Base-by-base conservation (phyloP, 2,113 vertebrate genomes). In the Scomber scombrus region DNA sequence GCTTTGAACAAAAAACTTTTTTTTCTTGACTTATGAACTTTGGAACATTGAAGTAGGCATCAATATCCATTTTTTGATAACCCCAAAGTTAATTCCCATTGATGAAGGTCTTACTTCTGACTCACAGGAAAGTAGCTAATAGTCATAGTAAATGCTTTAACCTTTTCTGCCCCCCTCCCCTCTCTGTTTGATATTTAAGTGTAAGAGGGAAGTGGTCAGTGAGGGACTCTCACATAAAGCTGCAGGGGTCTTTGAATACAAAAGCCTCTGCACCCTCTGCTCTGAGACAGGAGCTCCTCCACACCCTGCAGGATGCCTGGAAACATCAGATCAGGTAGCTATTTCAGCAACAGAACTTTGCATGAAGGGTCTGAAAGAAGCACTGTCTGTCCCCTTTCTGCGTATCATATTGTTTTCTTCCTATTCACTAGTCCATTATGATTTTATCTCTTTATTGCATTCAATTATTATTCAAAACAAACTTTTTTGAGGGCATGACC, bases 241-340 rank as follows among this genome's bases (percentile, higher is more conserved):
- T 69, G 26, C 13, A 3, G 43, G 31, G 67, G 56, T 68, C 56
- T 74, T 69, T 49, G 47, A 16, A 63, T 26, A 77, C 57, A 76
- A 63, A 31, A 78, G 61, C 50, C 19, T 71, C 46, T 60, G 56
- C 57, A 5, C 19, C 40, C n/a, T 67, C 65, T 15, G 9, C 58
- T 64, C 50, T 68, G 43, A 18, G 40, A 34, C 18, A 57, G 65
- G 63, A 79, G 9, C 34, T 73, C 34, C 34, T 60, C 58, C 14
- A 3, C 47, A 3, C 26, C 9, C 73, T 69, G 43, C 79, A 91
- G 66, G 71, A 94, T 94, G 93, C 45, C 72, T 19, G 82, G 70
- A 73, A 85, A 63, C 80, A 69, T 71, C 80, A 83, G 66, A 83
- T 85, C 89, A 92, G 93, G 94, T 94, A 92, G 11, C 11, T 71